phyloP scores from a whole-genome alignment of 2,888 invertebrate species.

The Charanyca ferruginea region DNA sequence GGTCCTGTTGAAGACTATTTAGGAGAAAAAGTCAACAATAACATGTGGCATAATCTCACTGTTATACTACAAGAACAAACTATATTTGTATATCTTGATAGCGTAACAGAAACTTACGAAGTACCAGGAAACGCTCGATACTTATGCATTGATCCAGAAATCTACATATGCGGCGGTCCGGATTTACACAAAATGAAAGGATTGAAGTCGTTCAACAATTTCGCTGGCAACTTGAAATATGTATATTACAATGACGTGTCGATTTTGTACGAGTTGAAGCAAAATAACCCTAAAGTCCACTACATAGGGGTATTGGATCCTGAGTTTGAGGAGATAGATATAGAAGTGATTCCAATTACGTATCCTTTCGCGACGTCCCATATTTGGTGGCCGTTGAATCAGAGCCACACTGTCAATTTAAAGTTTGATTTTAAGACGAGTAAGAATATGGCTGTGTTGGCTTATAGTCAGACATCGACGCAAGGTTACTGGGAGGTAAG shows the following conservation, averaged over 20 bases:
- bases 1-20: conserved; percentile 93
- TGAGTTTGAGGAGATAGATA: conserved; percentile 96
- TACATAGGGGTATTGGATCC: conserved; percentile 95
- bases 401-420: conserved; percentile 93
- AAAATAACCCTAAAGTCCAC: conserved; percentile 96
- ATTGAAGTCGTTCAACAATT: conserved; percentile 95
- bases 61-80: conserved; percentile 95
- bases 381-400: conserved; percentile 96
- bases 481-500: conserved; percentile 97
- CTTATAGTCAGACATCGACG: conserved; percentile 95
- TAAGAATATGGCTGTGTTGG: conserved; percentile 95
- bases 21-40: conserved; percentile 93
- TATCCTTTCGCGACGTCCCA: conserved; percentile 97
- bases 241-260: conserved; percentile 98
- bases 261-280: conserved; percentile 96
- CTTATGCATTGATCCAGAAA: conserved; percentile 98
- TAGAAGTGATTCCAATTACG: conserved; percentile 97
- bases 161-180: conserved; percentile 97
- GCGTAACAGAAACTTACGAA: conserved; percentile 93
- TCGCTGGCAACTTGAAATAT: conserved; percentile 97
- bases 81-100: conserved; percentile 94
- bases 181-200: conserved; percentile 96
- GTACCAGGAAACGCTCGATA: conserved; percentile 92
- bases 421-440: conserved; percentile 97
- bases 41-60: conserved; percentile 97